Percentiles rank a stretch among this genome's conserved stretches.
phyloP scores from a whole-genome alignment of 1,140 invertebrate genomes.

The Solen grandis region DNA sequence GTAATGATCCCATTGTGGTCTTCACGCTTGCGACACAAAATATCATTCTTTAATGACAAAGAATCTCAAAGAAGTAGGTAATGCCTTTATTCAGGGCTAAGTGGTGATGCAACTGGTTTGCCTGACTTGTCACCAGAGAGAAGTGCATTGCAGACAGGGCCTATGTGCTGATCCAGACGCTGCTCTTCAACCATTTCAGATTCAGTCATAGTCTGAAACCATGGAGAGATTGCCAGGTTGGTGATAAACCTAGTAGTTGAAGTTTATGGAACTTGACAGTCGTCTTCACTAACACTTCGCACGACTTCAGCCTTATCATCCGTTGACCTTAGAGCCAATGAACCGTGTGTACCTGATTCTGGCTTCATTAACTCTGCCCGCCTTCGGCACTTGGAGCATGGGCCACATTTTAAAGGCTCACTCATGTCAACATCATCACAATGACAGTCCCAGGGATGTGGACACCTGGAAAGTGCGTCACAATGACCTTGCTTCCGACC shows the following conservation, averaged over 20 bases:
- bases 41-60: not conserved
- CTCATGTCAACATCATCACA: not conserved
- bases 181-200: no score
- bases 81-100: no score
- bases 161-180: no score
- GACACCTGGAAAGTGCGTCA: constrained; percentile 60
- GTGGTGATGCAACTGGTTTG: no score
- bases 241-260: not conserved
- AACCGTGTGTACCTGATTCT: not conserved
- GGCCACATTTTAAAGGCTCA: not conserved
- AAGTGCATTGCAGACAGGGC: no score
- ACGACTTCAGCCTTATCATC: not conserved
- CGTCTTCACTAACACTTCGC: not conserved
- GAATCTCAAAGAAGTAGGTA: not conserved
- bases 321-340: not conserved
- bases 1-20: not conserved
- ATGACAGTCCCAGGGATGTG: not conserved
- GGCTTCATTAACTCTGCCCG: no score
- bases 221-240: no score
- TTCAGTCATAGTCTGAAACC: no score
- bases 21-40: not conserved
- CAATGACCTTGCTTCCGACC: constrained; percentile 64
- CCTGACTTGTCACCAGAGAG: not conserved
- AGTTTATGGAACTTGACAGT: not conserved
- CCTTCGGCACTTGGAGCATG: no score